These are phyloP conservation scores for Scolopax mira DNA, from an alignment of 2,113 vertebrate genomes.

Conservation along the genomic window DNA sequence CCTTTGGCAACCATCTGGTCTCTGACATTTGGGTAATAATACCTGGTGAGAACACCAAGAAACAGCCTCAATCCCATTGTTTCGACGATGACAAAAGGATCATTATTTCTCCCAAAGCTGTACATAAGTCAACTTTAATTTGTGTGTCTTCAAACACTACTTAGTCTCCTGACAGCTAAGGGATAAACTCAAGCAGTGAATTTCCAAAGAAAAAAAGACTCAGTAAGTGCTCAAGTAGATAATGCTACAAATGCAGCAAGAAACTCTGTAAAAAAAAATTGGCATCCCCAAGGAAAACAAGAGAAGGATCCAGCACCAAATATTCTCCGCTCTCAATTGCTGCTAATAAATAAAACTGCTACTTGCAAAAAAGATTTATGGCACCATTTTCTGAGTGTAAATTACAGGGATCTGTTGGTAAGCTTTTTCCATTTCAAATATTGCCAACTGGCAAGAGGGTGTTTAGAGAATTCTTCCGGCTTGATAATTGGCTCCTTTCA, in stretches of 20 bases:
- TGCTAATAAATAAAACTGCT: not conserved
- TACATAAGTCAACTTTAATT: not conserved
- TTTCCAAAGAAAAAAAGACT: not conserved
- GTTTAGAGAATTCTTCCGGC: not conserved
- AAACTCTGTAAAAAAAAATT: not conserved
- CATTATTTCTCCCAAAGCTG: not conserved
- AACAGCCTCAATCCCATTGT: not conserved
- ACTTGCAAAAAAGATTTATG: not conserved
- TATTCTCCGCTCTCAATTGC: not conserved
- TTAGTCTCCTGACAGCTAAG: not conserved
- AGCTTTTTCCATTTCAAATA: not conserved
- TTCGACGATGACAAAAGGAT: not conserved
- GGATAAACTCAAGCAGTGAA: not conserved
- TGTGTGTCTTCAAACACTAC: not conserved
- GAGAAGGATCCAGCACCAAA: not conserved
- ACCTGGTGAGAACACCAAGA: slow-evolving; percentile 73
- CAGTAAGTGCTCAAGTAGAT: not conserved
- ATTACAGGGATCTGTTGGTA: not conserved
- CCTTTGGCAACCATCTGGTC: slow-evolving; percentile 93
- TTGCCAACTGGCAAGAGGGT: not conserved
- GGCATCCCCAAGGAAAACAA: not conserved
- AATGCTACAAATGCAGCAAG: not conserved
- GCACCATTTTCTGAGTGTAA: not conserved
- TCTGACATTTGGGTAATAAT: slow-evolving; percentile 96
- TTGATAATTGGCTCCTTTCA: not conserved